Conservation (phyloP, 1,140 invertebrate species). For the Procambarus clarkii region DNA sequence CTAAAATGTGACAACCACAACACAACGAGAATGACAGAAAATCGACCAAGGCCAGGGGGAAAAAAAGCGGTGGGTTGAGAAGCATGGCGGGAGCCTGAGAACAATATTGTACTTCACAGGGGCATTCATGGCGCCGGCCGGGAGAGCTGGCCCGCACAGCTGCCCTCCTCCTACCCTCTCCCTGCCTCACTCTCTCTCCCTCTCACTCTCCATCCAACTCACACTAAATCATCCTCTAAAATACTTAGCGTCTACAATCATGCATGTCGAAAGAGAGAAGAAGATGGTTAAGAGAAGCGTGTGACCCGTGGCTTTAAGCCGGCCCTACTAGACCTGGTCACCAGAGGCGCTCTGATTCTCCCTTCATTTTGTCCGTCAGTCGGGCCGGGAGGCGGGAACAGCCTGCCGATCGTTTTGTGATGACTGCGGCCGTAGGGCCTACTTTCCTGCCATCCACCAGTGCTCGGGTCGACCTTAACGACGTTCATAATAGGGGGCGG, state of each 20-base stretch:
- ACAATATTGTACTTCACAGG: constrained; percentile 68
- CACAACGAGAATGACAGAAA: constrained; percentile 43
- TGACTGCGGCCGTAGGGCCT: constrained; percentile 29
- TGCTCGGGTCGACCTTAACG: constrained; percentile 41
- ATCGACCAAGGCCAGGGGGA: constrained; percentile 37
- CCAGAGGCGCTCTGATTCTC: neutral
- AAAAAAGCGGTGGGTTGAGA: constrained; percentile 33
- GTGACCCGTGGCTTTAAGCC: too few relatives aligned
- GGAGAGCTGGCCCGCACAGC: constrained; percentile 41
- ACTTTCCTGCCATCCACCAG: neutral
- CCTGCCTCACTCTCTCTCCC: neutral
- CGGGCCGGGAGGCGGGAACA: constrained; percentile 47
- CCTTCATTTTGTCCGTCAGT: constrained; percentile 62
- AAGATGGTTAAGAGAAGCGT: neutral
- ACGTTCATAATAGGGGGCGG: constrained; percentile 65
- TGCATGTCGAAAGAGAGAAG: neutral
- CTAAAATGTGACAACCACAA: neutral
- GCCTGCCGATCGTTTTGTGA: constrained; percentile 63
- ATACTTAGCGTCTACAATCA: too few relatives aligned
- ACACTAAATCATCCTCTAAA: too few relatives aligned
- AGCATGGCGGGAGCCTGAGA: constrained; percentile 26
- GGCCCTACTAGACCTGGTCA: neutral
- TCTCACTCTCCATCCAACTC: too few relatives aligned
- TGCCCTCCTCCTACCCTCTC: neutral
- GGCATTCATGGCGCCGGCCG: constrained; percentile 33